Evolutionary conservation across 2,888 invertebrate species (phyloP).

Genomic region (Sinohyriopsis cumingii): DNA sequence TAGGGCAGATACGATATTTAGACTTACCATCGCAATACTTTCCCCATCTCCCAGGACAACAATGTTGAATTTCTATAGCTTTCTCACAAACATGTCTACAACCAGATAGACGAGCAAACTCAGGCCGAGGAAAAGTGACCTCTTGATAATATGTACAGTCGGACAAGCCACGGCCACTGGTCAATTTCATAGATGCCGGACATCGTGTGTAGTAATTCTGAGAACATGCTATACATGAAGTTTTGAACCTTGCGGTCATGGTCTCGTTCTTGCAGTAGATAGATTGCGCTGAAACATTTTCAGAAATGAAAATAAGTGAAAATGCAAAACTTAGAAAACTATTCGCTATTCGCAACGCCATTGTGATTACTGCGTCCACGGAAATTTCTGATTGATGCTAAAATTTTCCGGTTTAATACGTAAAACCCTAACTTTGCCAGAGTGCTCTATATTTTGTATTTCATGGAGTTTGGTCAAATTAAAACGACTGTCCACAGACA

Average conservation of each 20-base stretch:
- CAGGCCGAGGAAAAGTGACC: background rate
- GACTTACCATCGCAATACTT: conserved; percentile 51
- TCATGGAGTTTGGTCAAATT: too few relatives aligned
- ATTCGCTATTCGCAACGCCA: too few relatives aligned
- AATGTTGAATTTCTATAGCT: conserved; percentile 18
- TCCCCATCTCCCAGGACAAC: conserved; percentile 59
- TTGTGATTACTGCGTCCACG: too few relatives aligned
- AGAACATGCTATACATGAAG: conserved; percentile 6
- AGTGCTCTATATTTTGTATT: too few relatives aligned
- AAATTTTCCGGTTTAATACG: too few relatives aligned
- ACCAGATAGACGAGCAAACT: conserved; percentile 15
- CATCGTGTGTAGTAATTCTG: conserved; percentile 3
- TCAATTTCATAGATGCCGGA: conserved; percentile 5
- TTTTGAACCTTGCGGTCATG: conserved; percentile 1
- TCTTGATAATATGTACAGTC: conserved; percentile 15
- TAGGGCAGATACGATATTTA: background rate
- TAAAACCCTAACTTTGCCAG: too few relatives aligned
- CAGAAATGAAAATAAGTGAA: too few relatives aligned
- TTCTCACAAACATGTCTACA: conserved; percentile 45
- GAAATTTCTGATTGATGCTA: too few relatives aligned
- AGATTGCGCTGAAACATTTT: too few relatives aligned
- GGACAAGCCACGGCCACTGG: conserved; percentile 10
- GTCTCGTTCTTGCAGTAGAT: background rate
- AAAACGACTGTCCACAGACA: too few relatives aligned
- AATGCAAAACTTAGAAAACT: too few relatives aligned